Percentiles rank a stretch among this genome's conserved stretches.
Evolutionary conservation across 2,797 vertebrate genomes (phyloP).

Genomic region (Meriones psammophilus): DNA sequence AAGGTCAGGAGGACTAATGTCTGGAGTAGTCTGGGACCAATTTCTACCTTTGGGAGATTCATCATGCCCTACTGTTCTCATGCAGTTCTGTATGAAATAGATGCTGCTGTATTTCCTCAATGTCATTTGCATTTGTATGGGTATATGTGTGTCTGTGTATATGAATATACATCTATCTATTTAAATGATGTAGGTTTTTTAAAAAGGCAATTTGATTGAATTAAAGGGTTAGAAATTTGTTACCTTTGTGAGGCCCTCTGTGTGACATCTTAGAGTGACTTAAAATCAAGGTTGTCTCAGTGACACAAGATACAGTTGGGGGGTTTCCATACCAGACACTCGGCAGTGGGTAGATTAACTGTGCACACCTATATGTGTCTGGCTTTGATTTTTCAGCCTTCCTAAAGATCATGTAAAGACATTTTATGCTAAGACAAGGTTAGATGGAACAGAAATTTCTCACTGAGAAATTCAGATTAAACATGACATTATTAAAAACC

Average conservation of each 20-base stretch:
- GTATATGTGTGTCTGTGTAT: background rate
- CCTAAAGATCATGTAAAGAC: background rate
- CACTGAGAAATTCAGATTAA: conserved; percentile 26
- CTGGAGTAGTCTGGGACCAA: background rate
- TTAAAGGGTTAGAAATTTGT: conserved; percentile 24
- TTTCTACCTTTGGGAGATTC: conserved; percentile 25
- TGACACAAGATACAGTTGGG: background rate
- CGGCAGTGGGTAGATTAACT: background rate
- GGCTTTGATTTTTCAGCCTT: background rate
- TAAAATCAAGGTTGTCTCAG: background rate
- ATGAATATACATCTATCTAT: background rate
- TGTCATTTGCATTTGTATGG: background rate
- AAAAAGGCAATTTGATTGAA: conserved; percentile 28
- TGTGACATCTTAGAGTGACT: background rate
- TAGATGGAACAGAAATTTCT: conserved; percentile 4
- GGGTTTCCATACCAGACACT: background rate
- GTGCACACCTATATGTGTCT: background rate
- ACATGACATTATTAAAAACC: conserved; percentile 42
- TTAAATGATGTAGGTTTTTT: background rate
- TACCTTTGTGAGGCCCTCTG: background rate
- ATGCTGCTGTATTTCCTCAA: background rate
- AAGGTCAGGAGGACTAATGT: background rate
- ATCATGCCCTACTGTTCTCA: background rate
- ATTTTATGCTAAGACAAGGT: background rate
- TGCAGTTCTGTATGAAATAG: background rate